These are phyloP conservation scores for Euura lappo DNA, from an alignment of 1,140 invertebrate genomes.

Conservation along the genomic window DNA sequence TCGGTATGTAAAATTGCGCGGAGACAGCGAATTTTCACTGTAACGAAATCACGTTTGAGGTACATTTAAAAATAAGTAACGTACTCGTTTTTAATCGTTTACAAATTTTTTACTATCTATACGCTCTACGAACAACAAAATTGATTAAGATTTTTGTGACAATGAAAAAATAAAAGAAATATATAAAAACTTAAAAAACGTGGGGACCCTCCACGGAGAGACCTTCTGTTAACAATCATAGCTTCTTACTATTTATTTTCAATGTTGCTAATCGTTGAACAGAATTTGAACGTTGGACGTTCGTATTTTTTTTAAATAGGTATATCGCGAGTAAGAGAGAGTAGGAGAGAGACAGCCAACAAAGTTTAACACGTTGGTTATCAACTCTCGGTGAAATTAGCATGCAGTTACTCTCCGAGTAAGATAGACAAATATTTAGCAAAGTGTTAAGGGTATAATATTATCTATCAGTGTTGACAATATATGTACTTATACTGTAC, in stretches of 20 bases:
- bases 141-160: not conserved
- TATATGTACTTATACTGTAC: not conserved
- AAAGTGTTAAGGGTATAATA: conserved; percentile 5
- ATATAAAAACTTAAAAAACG: no score
- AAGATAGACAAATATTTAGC: not conserved
- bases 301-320: not conserved
- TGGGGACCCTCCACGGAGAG: not conserved
- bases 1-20: no score
- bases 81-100: not conserved
- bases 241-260: conserved; percentile 5
- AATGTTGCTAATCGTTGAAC: not conserved
- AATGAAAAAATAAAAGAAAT: not conserved
- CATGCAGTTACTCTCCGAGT: no score
- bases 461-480: not conserved
- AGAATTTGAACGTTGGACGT: not conserved
- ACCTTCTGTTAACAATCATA: not conserved
- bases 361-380: no score
- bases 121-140: not conserved
- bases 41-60: no score
- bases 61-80: not conserved
- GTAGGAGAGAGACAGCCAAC: no score
- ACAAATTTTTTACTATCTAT: conserved; percentile 1
- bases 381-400: no score
- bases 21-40: no score
- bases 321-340: no score